Base-by-base conservation (phyloP, 2,888 invertebrate species). In the Lottia gigantea region DNA sequence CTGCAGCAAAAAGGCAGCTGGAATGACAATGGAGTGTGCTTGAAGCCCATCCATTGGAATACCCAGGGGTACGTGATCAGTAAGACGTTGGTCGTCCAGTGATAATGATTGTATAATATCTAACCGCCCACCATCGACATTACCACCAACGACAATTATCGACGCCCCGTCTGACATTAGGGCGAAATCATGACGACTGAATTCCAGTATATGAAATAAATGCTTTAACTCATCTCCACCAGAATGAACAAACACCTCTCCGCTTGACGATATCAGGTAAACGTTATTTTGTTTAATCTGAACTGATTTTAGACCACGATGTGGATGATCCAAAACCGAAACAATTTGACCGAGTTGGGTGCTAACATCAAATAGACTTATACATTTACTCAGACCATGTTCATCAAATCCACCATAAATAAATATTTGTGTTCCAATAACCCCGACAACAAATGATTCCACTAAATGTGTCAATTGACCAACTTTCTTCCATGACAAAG, bases 381-480 rank as follows among this genome's bases (percentile, higher is more conserved):
- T 55, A 23, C 14, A 23, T 55, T 19, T 12, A 7, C 2, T 55
- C 2, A 23, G 19, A 4, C 55, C 55, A 23, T 55, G 11, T 15
- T 55, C 55, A 23, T 11, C 23, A 19, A n/a, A 8, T 55, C 55
- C 55, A 8, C 55, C 55, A 55, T 55, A 55, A 12, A 23, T 55
- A 55, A 55, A 55, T 55, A 55, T 55, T 23, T 23, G 19, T 2
- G 55, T 23, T 23, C 23, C 55, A 15, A 73, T 12, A 3, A 63
- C 46, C 0, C 47, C 67, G 40, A 68, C 73, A 62, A 71, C 68
- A 8, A 71, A 68, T 6, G 26, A 25, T 40, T 73, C 73, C 65
- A 73, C 62, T 8, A 71, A 62, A 40, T 66, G 25, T 0, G 61
- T 23, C 16, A 73, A 66, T n/a, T 65, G 61, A 0, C 73, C 73